Base-by-base conservation (phyloP, 2,797 vertebrate species). In the Chrysocyon brachyurus region DNA sequence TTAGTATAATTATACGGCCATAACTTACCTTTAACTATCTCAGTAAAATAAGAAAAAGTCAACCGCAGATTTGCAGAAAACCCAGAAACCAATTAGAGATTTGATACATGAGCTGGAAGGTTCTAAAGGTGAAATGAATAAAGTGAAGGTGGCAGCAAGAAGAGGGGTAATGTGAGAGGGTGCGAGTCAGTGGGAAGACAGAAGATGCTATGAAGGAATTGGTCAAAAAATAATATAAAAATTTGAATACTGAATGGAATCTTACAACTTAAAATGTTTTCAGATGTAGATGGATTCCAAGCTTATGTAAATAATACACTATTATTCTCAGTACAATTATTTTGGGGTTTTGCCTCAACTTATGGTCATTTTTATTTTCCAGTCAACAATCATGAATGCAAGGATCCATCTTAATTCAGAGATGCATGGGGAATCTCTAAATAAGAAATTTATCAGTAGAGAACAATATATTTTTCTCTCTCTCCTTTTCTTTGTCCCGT, bases 31-130 rank as follows among this genome's bases (percentile, higher is more conserved):
- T 49, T 61, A 91, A 91, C 78, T 75, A 72, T 73, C 56, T 82
- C 77, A 40, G 70, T 36, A 96, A 96, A 93, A 72, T 95, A 97
- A 97, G 88, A 90, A 88, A 94, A 96, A 90, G 70, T 94, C 89
- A 94, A 73, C 19, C 56, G 22, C 6, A n/a, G 52, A 22, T 72
- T 86, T 94, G 7, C 21, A 93, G 79, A 84, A 96, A 87, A 93
- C 40, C 63, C 64, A 92, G 77, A 92, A 94, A 57, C 40, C 79
- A 95, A 85, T 81, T 64, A 81, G 24, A 95, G 61, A 9, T 84
- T 92, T 90, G 86, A 61, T 56, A 56, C 5, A 14, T 31, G 57
- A 94, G 33, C 40, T 91, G 28, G 22, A 90, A 96, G 83, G 24
- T 89, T 81, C 9, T 49, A 63, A 7, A 52, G 59, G 56, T 77